A percentile compares a stretch with the other conserved stretches of the same genome.
phyloP scores from a whole-genome alignment of 2,797 vertebrate genomes.

The Spondyliosoma cantharus region DNA sequence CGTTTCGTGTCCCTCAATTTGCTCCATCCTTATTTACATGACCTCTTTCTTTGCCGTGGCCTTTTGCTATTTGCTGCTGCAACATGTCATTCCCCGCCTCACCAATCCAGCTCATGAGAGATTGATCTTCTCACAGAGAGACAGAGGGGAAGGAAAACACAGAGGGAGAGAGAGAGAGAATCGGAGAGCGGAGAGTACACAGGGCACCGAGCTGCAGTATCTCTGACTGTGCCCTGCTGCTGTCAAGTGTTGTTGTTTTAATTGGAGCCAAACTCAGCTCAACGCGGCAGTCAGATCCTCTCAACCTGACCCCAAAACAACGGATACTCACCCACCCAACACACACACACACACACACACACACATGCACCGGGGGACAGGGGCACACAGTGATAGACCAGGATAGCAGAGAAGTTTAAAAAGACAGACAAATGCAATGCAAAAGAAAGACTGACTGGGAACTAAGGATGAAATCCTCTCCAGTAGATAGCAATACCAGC shows the following conservation, averaged over 20 bases:
- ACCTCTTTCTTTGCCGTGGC: not conserved
- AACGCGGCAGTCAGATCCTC: slow-evolving; percentile 58
- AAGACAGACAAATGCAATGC: slow-evolving; percentile 13
- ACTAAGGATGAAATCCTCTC: not conserved
- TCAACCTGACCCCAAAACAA: slow-evolving; percentile 65
- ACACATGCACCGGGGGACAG: slow-evolving; percentile 1
- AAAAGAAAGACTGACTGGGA: not conserved
- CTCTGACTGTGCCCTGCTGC: slow-evolving; percentile 56
- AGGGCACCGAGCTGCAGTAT: slow-evolving; percentile 51
- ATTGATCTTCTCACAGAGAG: slow-evolving; percentile 36
- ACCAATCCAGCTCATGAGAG: slow-evolving; percentile 34
- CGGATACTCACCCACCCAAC: slow-evolving; percentile 30
- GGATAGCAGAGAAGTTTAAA: slow-evolving; percentile 5
- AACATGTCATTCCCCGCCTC: not conserved
- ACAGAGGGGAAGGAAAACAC: slow-evolving; percentile 22
- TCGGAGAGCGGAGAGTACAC: slow-evolving; percentile 17
- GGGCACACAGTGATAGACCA: not conserved
- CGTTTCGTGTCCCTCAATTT: not conserved
- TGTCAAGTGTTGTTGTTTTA: slow-evolving; percentile 71
- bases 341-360: not conserved
- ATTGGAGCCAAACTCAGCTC: slow-evolving; percentile 67
- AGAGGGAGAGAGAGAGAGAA: slow-evolving; percentile 30
- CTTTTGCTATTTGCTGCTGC: slow-evolving; percentile 3
- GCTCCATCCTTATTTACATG: not conserved
- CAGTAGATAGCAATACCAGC: not conserved